Evolutionary conservation across 2,888 invertebrate species (phyloP).

Genomic region (Leptothorax acervorum): DNA sequence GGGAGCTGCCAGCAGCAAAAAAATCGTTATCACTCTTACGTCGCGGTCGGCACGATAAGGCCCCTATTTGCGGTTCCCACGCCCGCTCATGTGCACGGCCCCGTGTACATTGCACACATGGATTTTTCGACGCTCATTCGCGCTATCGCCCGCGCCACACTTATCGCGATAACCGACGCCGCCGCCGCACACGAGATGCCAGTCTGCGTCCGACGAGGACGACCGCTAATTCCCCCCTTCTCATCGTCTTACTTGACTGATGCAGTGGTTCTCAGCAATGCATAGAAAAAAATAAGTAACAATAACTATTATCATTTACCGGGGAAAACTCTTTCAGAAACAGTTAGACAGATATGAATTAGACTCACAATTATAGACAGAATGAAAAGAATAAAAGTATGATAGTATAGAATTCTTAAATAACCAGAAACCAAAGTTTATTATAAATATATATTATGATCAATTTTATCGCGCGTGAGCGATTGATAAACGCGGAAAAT

Average conservation of each 20-base stretch:
- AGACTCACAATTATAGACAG: background rate
- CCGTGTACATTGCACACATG: conserved; percentile 54
- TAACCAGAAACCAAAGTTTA: conserved; percentile 11
- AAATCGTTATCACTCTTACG: conserved; percentile 67
- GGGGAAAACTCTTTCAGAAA: background rate
- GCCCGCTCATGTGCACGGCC: conserved; percentile 55
- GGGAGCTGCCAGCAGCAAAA: conserved; percentile 57
- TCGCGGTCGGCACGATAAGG: conserved; percentile 59
- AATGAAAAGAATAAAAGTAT: background rate
- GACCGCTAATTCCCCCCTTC: conserved; percentile 59
- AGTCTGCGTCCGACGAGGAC: conserved; percentile 58
- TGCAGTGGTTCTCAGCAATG: conserved; percentile 60
- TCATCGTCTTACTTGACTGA: conserved; percentile 51
- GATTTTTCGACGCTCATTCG: conserved; percentile 70
- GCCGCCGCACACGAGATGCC: conserved; percentile 59
- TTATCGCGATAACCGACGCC: conserved; percentile 73
- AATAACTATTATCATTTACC: background rate
- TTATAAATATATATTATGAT: background rate
- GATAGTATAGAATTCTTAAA: background rate
- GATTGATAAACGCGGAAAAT: background rate
- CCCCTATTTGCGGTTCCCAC: conserved; percentile 74
- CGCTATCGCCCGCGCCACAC: conserved; percentile 66
- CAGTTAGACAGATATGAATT: too few relatives aligned
- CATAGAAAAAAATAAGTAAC: background rate
- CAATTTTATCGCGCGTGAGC: background rate